Evolutionary conservation across 2,888 invertebrate species (phyloP).

Genomic region (Polyommatus iphigenia): DNA sequence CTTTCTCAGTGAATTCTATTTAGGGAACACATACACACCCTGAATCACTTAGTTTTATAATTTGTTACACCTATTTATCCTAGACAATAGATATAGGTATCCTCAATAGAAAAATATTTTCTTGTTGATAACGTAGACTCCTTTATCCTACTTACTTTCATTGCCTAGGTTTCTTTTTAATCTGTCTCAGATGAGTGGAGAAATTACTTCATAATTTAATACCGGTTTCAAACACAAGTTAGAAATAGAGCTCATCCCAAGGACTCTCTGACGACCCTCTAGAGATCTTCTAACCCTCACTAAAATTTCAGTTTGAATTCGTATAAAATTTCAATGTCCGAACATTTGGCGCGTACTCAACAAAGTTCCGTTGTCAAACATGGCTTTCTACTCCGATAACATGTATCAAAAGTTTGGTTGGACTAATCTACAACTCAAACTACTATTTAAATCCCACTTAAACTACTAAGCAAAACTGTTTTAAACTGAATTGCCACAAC

Average conservation of each 20-base stretch:
- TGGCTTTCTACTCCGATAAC: conserved; percentile 22
- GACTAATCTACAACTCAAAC: conserved; percentile 18
- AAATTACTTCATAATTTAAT: not conserved
- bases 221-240: not conserved
- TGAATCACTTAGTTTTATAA: no score
- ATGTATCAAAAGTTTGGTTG: not conserved
- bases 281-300: not conserved
- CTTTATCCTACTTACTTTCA: no score
- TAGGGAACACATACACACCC: no score
- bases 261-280: not conserved
- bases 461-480: not conserved
- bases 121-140: no score
- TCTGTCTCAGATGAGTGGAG: no score
- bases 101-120: no score
- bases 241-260: not conserved
- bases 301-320: conserved; percentile 18
- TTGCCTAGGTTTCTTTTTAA: no score
- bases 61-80: no score
- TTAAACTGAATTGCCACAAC: not conserved
- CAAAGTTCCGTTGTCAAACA: conserved; percentile 28
- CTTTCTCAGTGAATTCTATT: no score
- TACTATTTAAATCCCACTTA: conserved; percentile 14
- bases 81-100: no score
- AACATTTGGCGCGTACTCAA: conserved; percentile 12
- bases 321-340: conserved; percentile 20